Evolutionary conservation across 2,797 vertebrate species (phyloP).

Genomic region (Acrocephalus scirpaceus): DNA sequence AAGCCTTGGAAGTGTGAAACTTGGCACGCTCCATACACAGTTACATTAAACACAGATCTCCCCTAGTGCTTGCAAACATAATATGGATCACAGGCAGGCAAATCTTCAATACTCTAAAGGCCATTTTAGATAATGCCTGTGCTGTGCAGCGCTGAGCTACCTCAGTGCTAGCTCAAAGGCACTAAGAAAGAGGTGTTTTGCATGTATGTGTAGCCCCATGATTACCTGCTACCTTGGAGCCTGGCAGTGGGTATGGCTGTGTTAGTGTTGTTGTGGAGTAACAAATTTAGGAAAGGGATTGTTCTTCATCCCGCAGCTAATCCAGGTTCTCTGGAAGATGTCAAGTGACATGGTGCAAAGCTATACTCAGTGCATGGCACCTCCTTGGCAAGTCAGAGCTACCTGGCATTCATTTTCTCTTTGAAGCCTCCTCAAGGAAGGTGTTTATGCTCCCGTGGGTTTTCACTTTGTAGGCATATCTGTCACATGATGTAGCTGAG

Average conservation of each 20-base stretch:
- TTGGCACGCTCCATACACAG: rapidly evolving
- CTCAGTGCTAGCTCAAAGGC: not conserved
- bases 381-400: not conserved
- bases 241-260: not conserved
- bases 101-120: not conserved
- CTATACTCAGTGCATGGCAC: not conserved
- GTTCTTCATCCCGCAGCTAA: not conserved
- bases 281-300: not conserved
- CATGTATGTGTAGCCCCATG: not conserved
- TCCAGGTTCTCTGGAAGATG: not conserved
- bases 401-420: not conserved
- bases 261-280: not conserved
- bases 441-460: not conserved
- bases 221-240: not conserved
- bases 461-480: not conserved
- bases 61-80: not conserved
- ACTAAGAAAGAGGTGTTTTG: not conserved
- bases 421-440: not conserved
- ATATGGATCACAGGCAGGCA: not conserved
- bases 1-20: not conserved
- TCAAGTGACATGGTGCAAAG: not conserved
- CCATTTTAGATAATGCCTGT: not conserved
- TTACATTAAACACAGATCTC: not conserved
- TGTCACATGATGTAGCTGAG: not conserved
- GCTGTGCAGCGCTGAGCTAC: not conserved